Conservation (phyloP, 2,113 vertebrate genomes). For the Mirounga angustirostris region DNA sequence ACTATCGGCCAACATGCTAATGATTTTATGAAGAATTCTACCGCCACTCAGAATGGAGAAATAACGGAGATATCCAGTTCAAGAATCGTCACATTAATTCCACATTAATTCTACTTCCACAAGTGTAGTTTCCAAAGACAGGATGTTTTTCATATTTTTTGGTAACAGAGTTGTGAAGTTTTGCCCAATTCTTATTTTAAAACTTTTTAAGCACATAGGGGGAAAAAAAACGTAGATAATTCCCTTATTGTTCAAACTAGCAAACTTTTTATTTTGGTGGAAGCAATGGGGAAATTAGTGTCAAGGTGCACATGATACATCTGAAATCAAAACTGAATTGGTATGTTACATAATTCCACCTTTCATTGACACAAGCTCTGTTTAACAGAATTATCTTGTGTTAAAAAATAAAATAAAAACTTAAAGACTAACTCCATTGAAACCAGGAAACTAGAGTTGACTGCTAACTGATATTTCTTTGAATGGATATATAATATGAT, state of each 20-base stretch:
- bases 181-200: not conserved
- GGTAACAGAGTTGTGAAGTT: not conserved
- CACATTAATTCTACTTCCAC: not conserved
- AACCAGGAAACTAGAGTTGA: not conserved
- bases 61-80: not conserved
- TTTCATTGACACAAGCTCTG: not conserved
- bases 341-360: not conserved
- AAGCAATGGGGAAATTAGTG: slow-evolving; percentile 28
- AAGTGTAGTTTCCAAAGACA: slow-evolving; percentile 10
- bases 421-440: not conserved
- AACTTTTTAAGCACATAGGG: not conserved
- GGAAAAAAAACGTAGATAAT: not conserved
- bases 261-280: slow-evolving; percentile 41
- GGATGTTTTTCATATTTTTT: not conserved
- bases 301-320: not conserved
- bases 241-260: not conserved
- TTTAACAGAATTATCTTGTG: not conserved
- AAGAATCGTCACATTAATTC: slow-evolving; percentile 24
- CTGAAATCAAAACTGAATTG: slow-evolving; percentile 34
- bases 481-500: slow-evolving; percentile 6
- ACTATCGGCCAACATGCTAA: not conserved
- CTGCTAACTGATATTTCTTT: not conserved
- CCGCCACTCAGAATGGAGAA: not conserved
- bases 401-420: not conserved
- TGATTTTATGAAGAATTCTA: slow-evolving; percentile 22